phyloP scores from a whole-genome alignment of 2,113 vertebrate species.

The Calypte anna region DNA sequence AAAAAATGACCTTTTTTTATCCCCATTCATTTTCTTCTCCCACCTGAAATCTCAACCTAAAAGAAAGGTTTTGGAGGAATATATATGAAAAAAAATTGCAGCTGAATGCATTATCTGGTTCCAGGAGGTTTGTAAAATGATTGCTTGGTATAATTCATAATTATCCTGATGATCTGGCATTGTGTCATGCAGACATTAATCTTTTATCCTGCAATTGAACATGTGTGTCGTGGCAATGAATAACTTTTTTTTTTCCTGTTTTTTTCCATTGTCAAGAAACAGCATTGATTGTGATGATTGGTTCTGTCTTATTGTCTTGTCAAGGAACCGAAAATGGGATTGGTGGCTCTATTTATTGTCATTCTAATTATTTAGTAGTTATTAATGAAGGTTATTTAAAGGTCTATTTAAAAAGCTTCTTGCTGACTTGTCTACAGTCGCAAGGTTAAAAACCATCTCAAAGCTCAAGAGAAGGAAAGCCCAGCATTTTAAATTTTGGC shows the following conservation, averaged over 20 bases:
- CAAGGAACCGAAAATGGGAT: neutral
- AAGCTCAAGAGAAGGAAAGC: neutral
- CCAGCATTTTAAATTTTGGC: neutral
- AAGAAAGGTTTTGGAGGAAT: neutral
- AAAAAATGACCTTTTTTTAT: neutral
- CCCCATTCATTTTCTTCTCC: neutral
- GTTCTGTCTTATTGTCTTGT: neutral
- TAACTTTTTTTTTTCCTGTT: neutral
- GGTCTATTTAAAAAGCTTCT: neutral
- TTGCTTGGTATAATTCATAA: neutral
- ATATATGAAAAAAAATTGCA: neutral
- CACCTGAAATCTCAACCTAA: neutral
- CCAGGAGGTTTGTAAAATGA: slow-evolving; percentile 7
- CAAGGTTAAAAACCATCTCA: neutral
- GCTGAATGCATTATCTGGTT: neutral
- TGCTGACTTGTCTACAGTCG: neutral
- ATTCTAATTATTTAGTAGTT: neutral
- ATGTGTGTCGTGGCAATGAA: neutral
- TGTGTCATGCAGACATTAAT: neutral
- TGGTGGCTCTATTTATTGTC: neutral
- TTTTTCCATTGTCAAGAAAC: neutral
- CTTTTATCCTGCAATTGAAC: neutral
- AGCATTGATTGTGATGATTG: neutral
- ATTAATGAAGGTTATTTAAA: neutral
- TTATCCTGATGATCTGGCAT: slow-evolving; percentile 8